Evolutionary conservation across 37 sponge, comb jelly and placozoan genomes (phyloP), one percentile per base, ranked within the genome.

Genomic region (Tethya wilhelma): DNA sequence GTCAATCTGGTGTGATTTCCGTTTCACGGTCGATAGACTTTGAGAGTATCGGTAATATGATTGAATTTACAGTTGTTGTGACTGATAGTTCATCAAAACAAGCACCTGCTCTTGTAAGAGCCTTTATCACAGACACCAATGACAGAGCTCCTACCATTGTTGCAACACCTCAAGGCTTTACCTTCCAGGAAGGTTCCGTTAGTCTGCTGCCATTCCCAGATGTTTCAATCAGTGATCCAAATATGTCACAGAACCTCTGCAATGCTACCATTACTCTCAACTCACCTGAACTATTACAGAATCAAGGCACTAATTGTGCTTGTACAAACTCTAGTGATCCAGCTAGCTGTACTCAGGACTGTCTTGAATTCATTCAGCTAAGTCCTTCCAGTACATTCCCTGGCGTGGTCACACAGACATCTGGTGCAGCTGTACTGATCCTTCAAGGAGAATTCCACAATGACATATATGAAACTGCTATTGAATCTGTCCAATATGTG

Each of bases 301-400:
- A 38, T 30, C 12, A 33, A 42, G 60, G 1, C 3, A 57, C 36
- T 34, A 25, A 66, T n/a, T 86, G 86, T 58, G 36, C 8, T 0
- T 86, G 86, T 32, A 29, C 59, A 5, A 37, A 66, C 17, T 20
- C 62, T 36, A 44, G 65, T 43, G 45, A 46, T 66, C 22, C 66
- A 28, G 9, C 69, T 41, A 71, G 56, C 26, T 86, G 86, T 38
- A 71, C 66, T 9, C 37, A 2, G 1, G 84, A 75, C 1, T 89
- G 90, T 39, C 19, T 83, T 3, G 90, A 89, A 53, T 80, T 89
- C 64, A n/a, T 89, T 0, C 90, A 89, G 44, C 14, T 89, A 9
- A 33, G 43, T 28, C 41, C 68, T 19, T 23, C 49, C 5, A 59
- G 58, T 7, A 2, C 55, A 56, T 89, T 89, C 62, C 75, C 84